Percentiles rank a stretch among this genome's conserved stretches.
phyloP scores from a whole-genome alignment of 2,888 invertebrate genomes.

The Cheilosia scutellata region DNA sequence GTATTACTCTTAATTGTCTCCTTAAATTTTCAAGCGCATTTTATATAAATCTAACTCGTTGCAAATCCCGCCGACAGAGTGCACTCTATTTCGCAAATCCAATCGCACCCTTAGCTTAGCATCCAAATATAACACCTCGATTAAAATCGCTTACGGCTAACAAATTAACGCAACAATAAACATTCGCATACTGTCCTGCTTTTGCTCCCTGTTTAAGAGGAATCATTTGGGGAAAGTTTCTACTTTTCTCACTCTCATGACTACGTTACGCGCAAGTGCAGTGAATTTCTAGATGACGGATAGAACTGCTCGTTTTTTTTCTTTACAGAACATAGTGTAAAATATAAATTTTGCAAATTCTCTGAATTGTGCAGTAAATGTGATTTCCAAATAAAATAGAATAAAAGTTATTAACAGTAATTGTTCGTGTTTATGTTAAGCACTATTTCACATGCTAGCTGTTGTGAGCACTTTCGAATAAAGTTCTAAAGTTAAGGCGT shows the following conservation, averaged over 20 bases:
- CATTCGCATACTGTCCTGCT: slow-evolving; percentile 13
- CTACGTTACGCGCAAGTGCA: slow-evolving; percentile 51
- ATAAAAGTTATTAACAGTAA: neutral
- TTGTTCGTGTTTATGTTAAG: neutral
- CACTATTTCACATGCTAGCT: neutral
- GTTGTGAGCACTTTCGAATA: neutral
- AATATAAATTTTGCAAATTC: slow-evolving; percentile 45
- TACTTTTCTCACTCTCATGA: slow-evolving; percentile 56
- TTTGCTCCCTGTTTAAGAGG: neutral
- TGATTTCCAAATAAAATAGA: slow-evolving; percentile 26
- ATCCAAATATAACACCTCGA: neutral
- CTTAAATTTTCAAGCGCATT: no score
- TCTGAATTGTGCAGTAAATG: slow-evolving; percentile 51
- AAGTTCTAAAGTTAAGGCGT: slow-evolving; percentile 66
- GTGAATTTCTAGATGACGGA: slow-evolving; percentile 66
- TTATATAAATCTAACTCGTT: no score
- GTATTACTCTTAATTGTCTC: no score
- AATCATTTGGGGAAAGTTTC: slow-evolving; percentile 21
- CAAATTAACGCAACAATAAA: slow-evolving; percentile 12
- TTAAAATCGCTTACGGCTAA: slow-evolving; percentile 8
- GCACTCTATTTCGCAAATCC: no score
- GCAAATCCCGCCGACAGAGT: no score
- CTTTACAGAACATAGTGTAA: neutral
- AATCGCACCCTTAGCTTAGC: neutral
- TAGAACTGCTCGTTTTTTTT: slow-evolving; percentile 42